These are phyloP conservation scores for Acanthosepion lycidas DNA, from an alignment of 2,888 invertebrate species.

Conservation along the genomic window DNA sequence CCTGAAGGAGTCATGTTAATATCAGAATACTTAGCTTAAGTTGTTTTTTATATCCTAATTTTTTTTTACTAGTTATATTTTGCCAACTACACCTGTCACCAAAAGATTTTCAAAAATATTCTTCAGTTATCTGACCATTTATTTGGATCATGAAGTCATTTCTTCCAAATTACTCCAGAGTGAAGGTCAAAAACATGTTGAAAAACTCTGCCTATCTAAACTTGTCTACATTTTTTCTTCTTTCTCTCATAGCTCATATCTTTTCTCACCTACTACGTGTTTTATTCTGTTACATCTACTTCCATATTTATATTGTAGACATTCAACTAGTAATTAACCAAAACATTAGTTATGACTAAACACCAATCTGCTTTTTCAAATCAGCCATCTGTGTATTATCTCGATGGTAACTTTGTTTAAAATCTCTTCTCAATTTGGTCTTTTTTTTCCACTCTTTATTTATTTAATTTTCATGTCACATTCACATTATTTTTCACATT, in stretches of 20 bases:
- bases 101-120: neutral
- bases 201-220: neutral
- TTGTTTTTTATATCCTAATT: neutral
- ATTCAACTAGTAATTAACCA: neutral
- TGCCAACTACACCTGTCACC: neutral
- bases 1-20: neutral
- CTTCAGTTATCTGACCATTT: neutral
- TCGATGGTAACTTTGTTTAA: too few relatives aligned
- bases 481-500: too few relatives aligned
- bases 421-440: too few relatives aligned
- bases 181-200: neutral
- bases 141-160: neutral
- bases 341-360: too few relatives aligned
- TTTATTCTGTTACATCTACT: neutral
- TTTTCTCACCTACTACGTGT: neutral
- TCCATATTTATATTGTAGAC: constrained; percentile 1
- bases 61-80: neutral
- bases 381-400: too few relatives aligned
- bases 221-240: neutral
- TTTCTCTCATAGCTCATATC: neutral
- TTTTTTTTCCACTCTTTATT: too few relatives aligned
- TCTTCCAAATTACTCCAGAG: neutral
- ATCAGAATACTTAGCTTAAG: neutral
- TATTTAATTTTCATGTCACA: too few relatives aligned
- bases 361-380: too few relatives aligned